These are phyloP conservation scores for Itoplectis maculator DNA, from an alignment of 2,888 invertebrate species.

Conservation along the genomic window DNA sequence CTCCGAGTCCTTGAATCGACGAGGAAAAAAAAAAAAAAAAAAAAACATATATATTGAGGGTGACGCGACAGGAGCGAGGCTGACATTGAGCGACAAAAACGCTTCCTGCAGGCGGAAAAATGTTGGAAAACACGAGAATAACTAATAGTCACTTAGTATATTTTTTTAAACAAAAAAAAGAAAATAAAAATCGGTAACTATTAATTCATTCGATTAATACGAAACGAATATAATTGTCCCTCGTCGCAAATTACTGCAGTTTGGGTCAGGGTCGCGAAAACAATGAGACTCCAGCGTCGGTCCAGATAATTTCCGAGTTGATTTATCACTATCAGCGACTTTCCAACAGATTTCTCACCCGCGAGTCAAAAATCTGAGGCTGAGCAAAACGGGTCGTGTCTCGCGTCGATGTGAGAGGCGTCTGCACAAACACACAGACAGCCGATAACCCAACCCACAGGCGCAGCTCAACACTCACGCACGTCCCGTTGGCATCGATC, in stretches of 20 bases:
- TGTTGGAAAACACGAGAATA: background rate
- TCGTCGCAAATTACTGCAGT: background rate
- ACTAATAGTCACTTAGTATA: background rate
- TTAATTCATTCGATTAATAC: too few relatives aligned
- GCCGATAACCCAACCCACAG: too few relatives aligned
- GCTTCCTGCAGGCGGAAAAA: too few relatives aligned
- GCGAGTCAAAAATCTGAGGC: background rate
- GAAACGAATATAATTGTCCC: background rate
- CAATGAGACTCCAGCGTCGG: background rate
- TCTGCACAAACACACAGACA: background rate
- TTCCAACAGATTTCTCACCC: conserved; percentile 16
- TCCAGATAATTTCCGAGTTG: background rate
- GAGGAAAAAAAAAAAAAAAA: too few relatives aligned
- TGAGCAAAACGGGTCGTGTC: background rate
- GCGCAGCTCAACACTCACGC: too few relatives aligned
- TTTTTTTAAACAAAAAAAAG: too few relatives aligned
- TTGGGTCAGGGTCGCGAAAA: background rate
- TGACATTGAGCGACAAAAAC: background rate
- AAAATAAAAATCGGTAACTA: too few relatives aligned
- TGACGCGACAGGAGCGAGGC: background rate
- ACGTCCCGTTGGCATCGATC: conserved; percentile 25
- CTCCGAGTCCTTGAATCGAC: background rate
- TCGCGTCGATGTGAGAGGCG: background rate
- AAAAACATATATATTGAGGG: too few relatives aligned
- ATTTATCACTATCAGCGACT: background rate